Evolutionary conservation across 1,140 invertebrate species (phyloP), one percentile per base, ranked within the genome.

Genomic region (Lerema accius): DNA sequence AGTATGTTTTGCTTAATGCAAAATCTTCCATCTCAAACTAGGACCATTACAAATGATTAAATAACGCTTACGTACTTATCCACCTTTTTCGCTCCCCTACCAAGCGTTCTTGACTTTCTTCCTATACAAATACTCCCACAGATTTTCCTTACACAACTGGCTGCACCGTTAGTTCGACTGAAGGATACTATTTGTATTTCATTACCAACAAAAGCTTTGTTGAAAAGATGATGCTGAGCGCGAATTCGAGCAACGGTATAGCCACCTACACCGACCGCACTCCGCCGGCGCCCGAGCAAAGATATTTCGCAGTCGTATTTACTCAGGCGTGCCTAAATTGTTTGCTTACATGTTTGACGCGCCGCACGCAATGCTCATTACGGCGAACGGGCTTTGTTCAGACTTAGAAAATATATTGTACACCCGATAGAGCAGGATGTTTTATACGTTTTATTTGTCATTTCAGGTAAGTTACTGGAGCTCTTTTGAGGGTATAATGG

Each of bases 271-370:
- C 75, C 76, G 83, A 83, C 83, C 82, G 76, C 80, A 84, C 76
- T 78, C 69, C 69, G 76, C 73, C 74, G 76, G 72, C 69, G 76
- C 78, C 76, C 77, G 68, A 75, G 79, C 80, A 73, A 84, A 86
- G 85, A 88, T 90, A 90, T 90, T 87, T 87, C 84, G 71, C 79
- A 80, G 76, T 86, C 74, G 84, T 90, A 89, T 90, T 90, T 90
- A 88, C 80, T 89, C 88, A 90, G 88, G 81, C 88, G 88, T 89
- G 78, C 82, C 84, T 82, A 89, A 90, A 86, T 89, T 89, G 88
- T 90, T 90, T 90, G 82, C 86, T 88, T 88, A 90, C 83, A 90
- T 86, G 86, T 90, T 89, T 88, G 88, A 90, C 86, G 82, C 83
- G 81, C 79, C 80, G 78, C 85, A 90, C 86, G 88, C 86, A 90